A percentile compares a stretch with the other conserved stretches of the same genome.
Conservation (phyloP, 2,113 vertebrate genomes). For the Scomber scombrus region DNA sequence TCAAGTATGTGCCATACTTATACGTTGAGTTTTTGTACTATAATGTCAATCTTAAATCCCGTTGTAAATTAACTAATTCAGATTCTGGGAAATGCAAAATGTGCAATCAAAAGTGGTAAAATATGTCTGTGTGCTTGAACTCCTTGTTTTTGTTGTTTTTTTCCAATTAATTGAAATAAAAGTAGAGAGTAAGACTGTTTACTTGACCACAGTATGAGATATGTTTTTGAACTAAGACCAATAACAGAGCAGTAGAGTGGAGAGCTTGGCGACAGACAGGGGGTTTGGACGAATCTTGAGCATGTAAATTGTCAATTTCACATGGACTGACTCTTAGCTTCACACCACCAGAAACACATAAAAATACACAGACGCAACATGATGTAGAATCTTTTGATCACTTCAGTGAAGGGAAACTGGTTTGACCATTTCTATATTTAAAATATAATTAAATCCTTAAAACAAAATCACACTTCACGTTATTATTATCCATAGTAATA, state of each 20-base stretch:
- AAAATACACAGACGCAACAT: constrained; percentile 38
- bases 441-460: constrained; percentile 6
- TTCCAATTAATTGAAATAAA: constrained; percentile 24
- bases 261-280: constrained; percentile 48
- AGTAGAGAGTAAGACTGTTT: neutral
- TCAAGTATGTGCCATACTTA: neutral
- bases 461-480: neutral
- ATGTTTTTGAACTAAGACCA: constrained; percentile 39
- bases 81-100: neutral
- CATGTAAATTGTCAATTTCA: constrained; percentile 74
- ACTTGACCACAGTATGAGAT: constrained; percentile 21
- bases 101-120: neutral
- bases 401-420: constrained; percentile 13
- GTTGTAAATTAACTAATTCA: constrained; percentile 10
- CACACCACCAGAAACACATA: constrained; percentile 68
- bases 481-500: too few species aligned
- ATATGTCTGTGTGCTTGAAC: neutral
- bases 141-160: neutral
- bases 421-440: constrained; percentile 8
- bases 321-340: constrained; percentile 54
- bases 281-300: constrained; percentile 63
- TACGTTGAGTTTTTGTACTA: neutral
- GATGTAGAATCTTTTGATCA: constrained; percentile 16
- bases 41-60: neutral
- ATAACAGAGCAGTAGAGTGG: constrained; percentile 19